These are phyloP conservation scores for Arrhopalites spinosus DNA, from an alignment of 2,888 invertebrate species.

Conservation along the genomic window DNA sequence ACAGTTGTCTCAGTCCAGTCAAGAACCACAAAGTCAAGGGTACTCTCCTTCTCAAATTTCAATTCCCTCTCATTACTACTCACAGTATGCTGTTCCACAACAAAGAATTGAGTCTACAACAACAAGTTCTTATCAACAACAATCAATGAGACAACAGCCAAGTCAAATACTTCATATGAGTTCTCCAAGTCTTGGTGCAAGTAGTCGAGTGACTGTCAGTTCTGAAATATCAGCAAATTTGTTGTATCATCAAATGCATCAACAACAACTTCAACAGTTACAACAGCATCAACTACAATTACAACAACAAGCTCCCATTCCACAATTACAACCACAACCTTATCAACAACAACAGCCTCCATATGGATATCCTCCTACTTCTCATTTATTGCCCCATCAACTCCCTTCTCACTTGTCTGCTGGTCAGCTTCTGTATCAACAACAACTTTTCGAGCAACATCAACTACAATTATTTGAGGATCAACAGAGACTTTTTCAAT, in stretches of 20 bases:
- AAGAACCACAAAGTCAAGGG: no score
- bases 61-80: no score
- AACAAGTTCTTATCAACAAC: no score
- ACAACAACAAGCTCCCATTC: not conserved
- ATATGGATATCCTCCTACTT: not conserved
- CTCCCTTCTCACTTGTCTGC: not conserved
- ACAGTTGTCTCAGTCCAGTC: no score
- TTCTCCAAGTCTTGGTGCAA: no score
- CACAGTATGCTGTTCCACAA: no score
- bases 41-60: no score
- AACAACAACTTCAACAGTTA: not conserved
- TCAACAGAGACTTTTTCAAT: not conserved
- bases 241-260: slow-evolving; percentile 1
- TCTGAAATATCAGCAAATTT: not conserved
- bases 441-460: not conserved
- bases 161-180: no score
- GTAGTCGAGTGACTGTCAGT: no score
- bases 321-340: not conserved
- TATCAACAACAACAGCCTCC: not conserved
- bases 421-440: not conserved
- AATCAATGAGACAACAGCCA: no score
- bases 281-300: not conserved
- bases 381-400: not conserved
- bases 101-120: no score
- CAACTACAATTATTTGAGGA: not conserved